Evolutionary conservation across 2,797 vertebrate species (phyloP).

Genomic region (Arrhamphus sclerolepis): DNA sequence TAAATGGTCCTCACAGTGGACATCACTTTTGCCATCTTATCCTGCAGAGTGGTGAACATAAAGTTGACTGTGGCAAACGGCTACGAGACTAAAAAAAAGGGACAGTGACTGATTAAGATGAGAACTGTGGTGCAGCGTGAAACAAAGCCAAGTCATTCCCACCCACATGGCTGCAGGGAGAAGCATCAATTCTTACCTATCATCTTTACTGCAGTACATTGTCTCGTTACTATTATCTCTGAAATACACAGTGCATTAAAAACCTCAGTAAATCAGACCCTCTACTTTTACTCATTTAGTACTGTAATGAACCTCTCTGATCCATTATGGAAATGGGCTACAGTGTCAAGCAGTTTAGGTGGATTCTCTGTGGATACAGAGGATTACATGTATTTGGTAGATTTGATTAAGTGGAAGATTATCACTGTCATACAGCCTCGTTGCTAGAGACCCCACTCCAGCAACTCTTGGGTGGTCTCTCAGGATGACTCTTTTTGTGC

Average conservation of each 20-base stretch:
- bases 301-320: constrained; percentile 48
- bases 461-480: constrained; percentile 68
- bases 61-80: constrained; percentile 42
- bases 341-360: constrained; percentile 31
- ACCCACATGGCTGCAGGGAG: constrained; percentile 61
- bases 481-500: constrained; percentile 48
- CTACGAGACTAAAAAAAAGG: constrained; percentile 47
- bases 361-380: constrained; percentile 30
- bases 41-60: not conserved
- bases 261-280: constrained; percentile 57
- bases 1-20: constrained; percentile 15
- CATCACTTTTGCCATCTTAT: constrained; percentile 18
- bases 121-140: constrained; percentile 49
- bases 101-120: constrained; percentile 57
- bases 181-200: constrained; percentile 70
- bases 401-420: constrained; percentile 48
- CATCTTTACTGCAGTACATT: constrained; percentile 55
- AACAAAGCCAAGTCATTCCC: constrained; percentile 68
- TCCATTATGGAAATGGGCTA: constrained; percentile 36
- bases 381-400: constrained; percentile 28
- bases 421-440: constrained; percentile 30
- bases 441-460: constrained; percentile 30
- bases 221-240: constrained; percentile 72
- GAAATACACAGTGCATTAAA: constrained; percentile 59
- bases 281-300: constrained; percentile 45